Percentiles rank a stretch among this genome's conserved stretches.
These are phyloP conservation scores for Phaethon lepturus DNA, from an alignment of 2,113 vertebrate genomes.

Conservation along the genomic window DNA sequence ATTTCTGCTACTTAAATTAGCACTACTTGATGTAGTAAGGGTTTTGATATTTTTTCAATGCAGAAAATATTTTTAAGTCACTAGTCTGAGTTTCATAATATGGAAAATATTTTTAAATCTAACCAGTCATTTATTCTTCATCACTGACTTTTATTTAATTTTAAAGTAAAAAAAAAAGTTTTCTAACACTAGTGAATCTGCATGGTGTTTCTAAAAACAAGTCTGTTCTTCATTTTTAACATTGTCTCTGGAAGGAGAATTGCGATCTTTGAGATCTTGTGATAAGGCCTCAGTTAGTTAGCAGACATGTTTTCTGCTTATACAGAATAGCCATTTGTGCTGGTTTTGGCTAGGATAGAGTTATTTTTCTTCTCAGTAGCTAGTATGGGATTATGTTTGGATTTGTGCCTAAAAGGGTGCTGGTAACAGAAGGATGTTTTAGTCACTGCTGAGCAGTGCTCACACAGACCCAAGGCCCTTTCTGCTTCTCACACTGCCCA, in stretches of 20 bases:
- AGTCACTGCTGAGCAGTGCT: too few species aligned
- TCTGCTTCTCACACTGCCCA: too few species aligned
- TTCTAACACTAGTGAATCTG: neutral
- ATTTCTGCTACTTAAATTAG: neutral
- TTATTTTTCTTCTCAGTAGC: too few species aligned
- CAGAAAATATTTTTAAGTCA: neutral
- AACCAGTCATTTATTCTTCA: neutral
- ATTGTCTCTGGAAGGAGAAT: neutral
- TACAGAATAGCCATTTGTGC: neutral
- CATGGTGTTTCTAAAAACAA: neutral
- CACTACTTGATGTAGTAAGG: neutral
- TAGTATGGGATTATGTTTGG: too few species aligned
- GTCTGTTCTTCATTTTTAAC: neutral
- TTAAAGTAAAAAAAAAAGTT: neutral
- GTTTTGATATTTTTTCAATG: neutral
- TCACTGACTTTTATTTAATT: neutral
- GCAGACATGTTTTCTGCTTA: neutral
- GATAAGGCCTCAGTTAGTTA: neutral
- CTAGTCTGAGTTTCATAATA: neutral
- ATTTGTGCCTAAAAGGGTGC: too few species aligned
- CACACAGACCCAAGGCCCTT: too few species aligned
- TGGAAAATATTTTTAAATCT: neutral
- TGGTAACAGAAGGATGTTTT: too few species aligned
- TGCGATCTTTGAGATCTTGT: too few species aligned
- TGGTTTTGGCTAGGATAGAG: too few species aligned